These are phyloP conservation scores for Morus bassanus DNA, from an alignment of 2,797 vertebrate genomes.

Conservation along the genomic window DNA sequence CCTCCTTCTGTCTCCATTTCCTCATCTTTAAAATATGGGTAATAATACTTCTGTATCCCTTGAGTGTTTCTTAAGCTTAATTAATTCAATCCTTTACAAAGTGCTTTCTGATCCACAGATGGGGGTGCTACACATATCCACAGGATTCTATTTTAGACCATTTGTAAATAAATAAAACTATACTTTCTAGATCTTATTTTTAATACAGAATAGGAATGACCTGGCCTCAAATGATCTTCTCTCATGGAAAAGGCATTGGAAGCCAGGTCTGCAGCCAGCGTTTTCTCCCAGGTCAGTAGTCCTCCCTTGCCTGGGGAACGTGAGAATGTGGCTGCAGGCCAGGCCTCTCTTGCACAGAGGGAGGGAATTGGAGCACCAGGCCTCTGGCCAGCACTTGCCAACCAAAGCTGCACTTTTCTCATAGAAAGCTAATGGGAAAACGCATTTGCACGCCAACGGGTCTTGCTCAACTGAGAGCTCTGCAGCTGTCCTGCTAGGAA, in stretches of 20 bases:
- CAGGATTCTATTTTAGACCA: not conserved
- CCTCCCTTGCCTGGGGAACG: not conserved
- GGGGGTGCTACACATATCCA: not conserved
- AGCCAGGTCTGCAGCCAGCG: not conserved
- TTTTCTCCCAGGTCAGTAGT: constrained; percentile 3
- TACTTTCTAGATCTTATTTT: constrained; percentile 6
- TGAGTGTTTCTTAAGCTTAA: constrained; percentile 39
- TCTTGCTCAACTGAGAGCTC: not conserved
- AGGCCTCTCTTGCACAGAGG: not conserved
- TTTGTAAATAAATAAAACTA: constrained; percentile 1
- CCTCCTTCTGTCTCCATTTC: constrained; percentile 33
- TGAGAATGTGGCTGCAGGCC: constrained; percentile 9
- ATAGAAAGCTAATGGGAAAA: not conserved
- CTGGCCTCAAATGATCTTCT: not conserved
- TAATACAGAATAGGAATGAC: not conserved
- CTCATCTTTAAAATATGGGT: constrained; percentile 61
- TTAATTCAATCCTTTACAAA: constrained; percentile 37
- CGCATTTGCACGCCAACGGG: not conserved
- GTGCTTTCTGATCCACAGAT: constrained; percentile 26
- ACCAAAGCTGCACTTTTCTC: constrained; percentile 25
- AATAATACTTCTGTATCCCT: constrained; percentile 35
- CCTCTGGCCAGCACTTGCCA: constrained; percentile 21
- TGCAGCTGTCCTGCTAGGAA: not conserved
- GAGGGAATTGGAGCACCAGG: not conserved
- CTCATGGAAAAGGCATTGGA: not conserved